Evolutionary conservation across 1,140 invertebrate species (phyloP).

Genomic region (Phymastichus coffea): DNA sequence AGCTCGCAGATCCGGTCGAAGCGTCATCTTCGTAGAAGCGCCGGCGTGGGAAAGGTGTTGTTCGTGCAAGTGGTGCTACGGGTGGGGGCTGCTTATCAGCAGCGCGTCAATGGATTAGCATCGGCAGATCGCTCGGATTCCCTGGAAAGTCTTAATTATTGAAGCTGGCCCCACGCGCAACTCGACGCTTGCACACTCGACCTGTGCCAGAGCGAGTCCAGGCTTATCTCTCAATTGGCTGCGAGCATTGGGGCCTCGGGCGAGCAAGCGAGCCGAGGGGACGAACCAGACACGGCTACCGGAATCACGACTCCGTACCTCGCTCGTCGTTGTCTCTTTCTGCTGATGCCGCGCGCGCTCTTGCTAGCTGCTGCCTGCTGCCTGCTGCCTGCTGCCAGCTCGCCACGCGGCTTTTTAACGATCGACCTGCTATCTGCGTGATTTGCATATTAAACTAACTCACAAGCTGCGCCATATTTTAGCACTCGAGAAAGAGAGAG

Average conservation of each 20-base stretch:
- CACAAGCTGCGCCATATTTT: slow-evolving; percentile 49
- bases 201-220: slow-evolving; percentile 35
- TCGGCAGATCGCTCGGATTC: slow-evolving; percentile 14
- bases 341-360: too few relatives aligned
- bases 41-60: slow-evolving; percentile 2
- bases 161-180: slow-evolving; percentile 1
- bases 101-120: slow-evolving; percentile 9
- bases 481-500: too few relatives aligned
- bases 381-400: too few relatives aligned
- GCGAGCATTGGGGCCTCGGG: too few relatives aligned
- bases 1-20: too few relatives aligned
- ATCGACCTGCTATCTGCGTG: slow-evolving; percentile 46
- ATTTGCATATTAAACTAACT: slow-evolving; percentile 56
- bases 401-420: slow-evolving; percentile 37
- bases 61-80: neutral
- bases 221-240: slow-evolving; percentile 48
- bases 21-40: neutral
- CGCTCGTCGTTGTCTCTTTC: slow-evolving; percentile 29
- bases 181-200: slow-evolving; percentile 34
- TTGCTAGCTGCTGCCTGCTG: too few relatives aligned
- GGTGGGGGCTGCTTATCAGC: neutral
- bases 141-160: slow-evolving; percentile 21
- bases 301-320: slow-evolving; percentile 48
- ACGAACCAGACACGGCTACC: slow-evolving; percentile 43
- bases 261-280: too few relatives aligned